These are phyloP conservation scores for Avahi laniger DNA, from an alignment of 2,797 vertebrate genomes.

Conservation along the genomic window DNA sequence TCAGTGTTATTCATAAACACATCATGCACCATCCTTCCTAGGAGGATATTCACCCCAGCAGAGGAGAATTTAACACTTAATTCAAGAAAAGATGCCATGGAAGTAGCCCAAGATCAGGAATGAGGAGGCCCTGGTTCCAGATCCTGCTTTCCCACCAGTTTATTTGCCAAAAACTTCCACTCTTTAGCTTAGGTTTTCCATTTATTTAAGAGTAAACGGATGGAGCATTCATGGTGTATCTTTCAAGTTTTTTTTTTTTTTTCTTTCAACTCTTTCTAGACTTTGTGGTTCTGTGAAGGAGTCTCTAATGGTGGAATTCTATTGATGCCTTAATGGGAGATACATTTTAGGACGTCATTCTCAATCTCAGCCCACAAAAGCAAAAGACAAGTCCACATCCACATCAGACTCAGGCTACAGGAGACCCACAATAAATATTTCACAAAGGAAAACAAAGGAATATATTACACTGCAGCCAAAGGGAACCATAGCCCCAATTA, in stretches of 20 bases:
- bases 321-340: neutral
- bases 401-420: neutral
- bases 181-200: neutral
- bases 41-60: neutral
- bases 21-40: neutral
- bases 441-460: slow-evolving; percentile 60
- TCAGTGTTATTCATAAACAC: neutral
- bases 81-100: neutral
- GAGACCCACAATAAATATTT: neutral
- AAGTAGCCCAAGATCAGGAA: neutral
- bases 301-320: neutral
- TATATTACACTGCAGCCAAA: neutral
- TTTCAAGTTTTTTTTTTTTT: neutral
- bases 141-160: fast-evolving
- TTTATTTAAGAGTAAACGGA: neutral
- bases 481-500: neutral
- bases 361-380: neutral
- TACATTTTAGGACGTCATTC: neutral
- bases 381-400: neutral
- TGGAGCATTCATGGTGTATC: neutral
- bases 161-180: neutral
- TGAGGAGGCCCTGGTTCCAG: neutral
- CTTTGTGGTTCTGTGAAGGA: neutral
- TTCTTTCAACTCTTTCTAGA: neutral
- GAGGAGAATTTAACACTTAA: neutral